Evolutionary conservation across 2,113 vertebrate genomes (phyloP), one percentile per base, ranked within the genome.

Genomic region (Brachyhypopomus occidentalis): DNA sequence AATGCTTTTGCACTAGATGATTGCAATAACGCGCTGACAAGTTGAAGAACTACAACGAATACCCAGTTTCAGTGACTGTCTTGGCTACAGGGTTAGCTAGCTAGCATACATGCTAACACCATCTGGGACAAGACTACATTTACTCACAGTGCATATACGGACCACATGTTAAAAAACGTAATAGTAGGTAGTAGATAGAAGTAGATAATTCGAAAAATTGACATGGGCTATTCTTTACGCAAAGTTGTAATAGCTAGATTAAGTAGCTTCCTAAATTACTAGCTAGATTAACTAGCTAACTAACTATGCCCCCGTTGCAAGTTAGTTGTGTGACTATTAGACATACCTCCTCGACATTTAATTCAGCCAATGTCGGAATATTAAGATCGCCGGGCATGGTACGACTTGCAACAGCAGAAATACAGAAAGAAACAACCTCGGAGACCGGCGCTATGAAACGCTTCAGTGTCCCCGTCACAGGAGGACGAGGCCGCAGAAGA

Each of bases 271-370:
- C 30, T 30, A 30, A 30, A 30, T 30, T 3, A 9, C 12, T 52
- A 52, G 45, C 45, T 2, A 52, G 45, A 2, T 11, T 14, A 52
- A 14, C 45, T 52, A 52, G 30, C 30, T 30, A 30, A 3, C 30
- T 30, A 30, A 30, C 12, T 45, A 17, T 23, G 41, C n/a, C 16
- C 16, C 3, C 17, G n/a, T 72, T 52, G 7, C 4, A 52, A 45
- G n/a, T 74, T 22, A 56, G 48, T 1, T 36, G 22, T 22, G 19
- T 7, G 2, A 25, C 19, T 7, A 3, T 9, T 72, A 56, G 20
- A 78, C 95, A 95, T 90, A 98, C 97, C 94, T 99, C 96, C 11
- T 90, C 92, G 81, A 97, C 96, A 1, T 92, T 94, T 69, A 99
- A 93, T 75, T 99, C 96, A 88, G 96, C 90, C 78, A 92, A 14